A percentile compares a stretch with the other conserved stretches of the same genome.
These are phyloP conservation scores for Scaptomyza reducta DNA, from an alignment of 2,888 invertebrate species.

Conservation along the genomic window DNA sequence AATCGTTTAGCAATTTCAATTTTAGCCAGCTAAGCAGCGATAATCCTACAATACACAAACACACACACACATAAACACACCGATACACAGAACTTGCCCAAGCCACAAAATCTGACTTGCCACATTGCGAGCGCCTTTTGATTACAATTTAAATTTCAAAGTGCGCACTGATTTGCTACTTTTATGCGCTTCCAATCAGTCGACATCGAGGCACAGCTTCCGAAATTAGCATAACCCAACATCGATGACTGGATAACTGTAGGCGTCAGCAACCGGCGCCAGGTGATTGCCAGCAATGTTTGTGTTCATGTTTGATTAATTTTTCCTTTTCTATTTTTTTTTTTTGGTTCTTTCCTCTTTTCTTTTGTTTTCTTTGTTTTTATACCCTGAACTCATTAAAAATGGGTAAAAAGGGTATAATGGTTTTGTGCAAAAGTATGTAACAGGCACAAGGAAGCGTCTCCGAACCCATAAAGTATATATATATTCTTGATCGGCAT, in stretches of 20 bases:
- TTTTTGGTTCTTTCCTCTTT: constrained; percentile 10
- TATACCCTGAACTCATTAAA: too few species aligned
- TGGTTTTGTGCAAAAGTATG: too few species aligned
- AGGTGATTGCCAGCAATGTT: constrained; percentile 69
- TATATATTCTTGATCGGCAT: too few species aligned
- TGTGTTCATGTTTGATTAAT: constrained; percentile 39
- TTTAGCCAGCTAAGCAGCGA: constrained; percentile 67
- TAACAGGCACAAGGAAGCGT: too few species aligned
- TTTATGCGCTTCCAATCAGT: constrained; percentile 70
- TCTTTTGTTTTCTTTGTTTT: constrained; percentile 18
- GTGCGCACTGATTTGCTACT: constrained; percentile 62
- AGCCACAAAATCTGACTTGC: constrained; percentile 13
- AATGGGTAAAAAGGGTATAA: too few species aligned
- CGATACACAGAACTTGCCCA: background rate
- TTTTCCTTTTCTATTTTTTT: constrained; percentile 3
- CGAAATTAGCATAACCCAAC: constrained; percentile 72
- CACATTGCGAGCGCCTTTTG: constrained; percentile 51
- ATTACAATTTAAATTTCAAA: constrained; percentile 75
- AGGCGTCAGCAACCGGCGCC: constrained; percentile 46
- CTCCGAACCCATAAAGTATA: too few species aligned
- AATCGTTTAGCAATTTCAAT: constrained; percentile 73
- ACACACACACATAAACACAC: constrained; percentile 4
- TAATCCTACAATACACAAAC: constrained; percentile 27
- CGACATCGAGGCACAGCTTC: constrained; percentile 50
- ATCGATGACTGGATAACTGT: constrained; percentile 34